phyloP scores from a whole-genome alignment of 2,797 vertebrate species.

The Lithobates pipiens region DNA sequence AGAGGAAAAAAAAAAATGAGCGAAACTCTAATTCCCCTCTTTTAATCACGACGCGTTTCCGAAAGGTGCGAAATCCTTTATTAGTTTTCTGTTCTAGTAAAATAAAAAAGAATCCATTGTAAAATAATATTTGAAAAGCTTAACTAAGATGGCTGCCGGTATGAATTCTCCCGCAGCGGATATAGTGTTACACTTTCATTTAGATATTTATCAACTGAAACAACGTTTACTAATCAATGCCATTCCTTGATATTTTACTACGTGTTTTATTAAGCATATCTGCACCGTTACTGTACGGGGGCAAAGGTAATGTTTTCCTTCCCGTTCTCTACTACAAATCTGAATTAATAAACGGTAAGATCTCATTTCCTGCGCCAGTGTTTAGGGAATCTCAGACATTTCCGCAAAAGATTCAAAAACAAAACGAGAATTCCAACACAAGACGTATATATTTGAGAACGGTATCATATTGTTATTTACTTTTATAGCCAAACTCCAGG shows the following conservation, averaged over 20 bases:
- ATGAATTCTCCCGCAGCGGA: slow-evolving; percentile 76
- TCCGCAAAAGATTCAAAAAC: not conserved
- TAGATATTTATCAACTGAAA: slow-evolving; percentile 44
- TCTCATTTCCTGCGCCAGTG: slow-evolving; percentile 14
- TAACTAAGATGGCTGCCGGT: slow-evolving; percentile 65
- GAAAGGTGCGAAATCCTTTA: slow-evolving; percentile 42
- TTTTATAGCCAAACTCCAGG: not conserved
- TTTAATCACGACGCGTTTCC: slow-evolving; percentile 39
- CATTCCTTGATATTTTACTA: slow-evolving; percentile 46
- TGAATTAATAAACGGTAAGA: slow-evolving; percentile 23
- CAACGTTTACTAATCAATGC: slow-evolving; percentile 39
- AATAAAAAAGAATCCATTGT: slow-evolving; percentile 69
- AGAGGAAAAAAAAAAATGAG: not conserved
- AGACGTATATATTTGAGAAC: not conserved
- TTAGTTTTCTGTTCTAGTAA: slow-evolving; percentile 67
- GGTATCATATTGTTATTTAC: too few species aligned
- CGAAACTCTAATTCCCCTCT: slow-evolving; percentile 33
- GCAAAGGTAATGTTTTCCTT: slow-evolving; percentile 43
- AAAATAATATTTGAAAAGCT: slow-evolving; percentile 77
- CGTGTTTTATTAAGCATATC: slow-evolving; percentile 56
- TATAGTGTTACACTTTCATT: slow-evolving; percentile 65
- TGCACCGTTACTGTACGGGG: slow-evolving; percentile 23
- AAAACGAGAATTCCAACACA: not conserved
- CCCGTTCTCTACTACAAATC: slow-evolving; percentile 27
- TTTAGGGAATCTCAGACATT: slow-evolving; percentile 31